Conservation (phyloP, 2,888 invertebrate genomes). For the Lycocerus yunnanus region DNA sequence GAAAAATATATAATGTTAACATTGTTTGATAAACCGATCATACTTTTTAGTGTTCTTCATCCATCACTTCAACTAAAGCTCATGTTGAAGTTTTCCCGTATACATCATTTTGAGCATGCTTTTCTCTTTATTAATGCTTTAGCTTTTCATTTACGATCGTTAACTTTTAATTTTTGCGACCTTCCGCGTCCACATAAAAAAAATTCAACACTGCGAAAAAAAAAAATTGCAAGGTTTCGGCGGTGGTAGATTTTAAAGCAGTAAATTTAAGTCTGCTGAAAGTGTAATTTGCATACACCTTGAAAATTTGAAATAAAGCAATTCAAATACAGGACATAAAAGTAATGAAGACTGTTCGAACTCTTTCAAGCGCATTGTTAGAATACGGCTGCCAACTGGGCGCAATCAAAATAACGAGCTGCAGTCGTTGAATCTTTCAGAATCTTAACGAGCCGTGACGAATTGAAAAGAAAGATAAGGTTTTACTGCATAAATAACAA, state of each 20-base stretch:
- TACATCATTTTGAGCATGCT: constrained; percentile 16
- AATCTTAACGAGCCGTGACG: constrained; percentile 26
- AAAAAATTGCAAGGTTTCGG: background rate
- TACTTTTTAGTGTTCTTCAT: constrained; percentile 11
- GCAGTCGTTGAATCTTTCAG: constrained; percentile 27
- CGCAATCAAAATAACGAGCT: constrained; percentile 32
- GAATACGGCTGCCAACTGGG: constrained; percentile 23
- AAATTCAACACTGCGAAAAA: background rate
- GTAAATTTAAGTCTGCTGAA: background rate
- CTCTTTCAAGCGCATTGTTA: constrained; percentile 29
- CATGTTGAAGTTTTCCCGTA: constrained; percentile 16
- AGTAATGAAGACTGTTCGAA: constrained; percentile 27
- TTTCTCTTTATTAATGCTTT: constrained; percentile 20
- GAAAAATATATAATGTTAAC: background rate
- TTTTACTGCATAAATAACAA: constrained; percentile 13
- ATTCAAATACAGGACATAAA: constrained; percentile 21
- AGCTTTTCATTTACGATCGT: constrained; percentile 14
- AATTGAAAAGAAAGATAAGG: constrained; percentile 20
- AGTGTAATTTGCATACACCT: constrained; percentile 21
- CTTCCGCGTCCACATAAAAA: background rate
- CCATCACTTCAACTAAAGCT: constrained; percentile 17
- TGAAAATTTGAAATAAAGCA: constrained; percentile 10
- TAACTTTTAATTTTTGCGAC: constrained; percentile 15
- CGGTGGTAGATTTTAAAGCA: background rate
- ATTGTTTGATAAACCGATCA: background rate